These are phyloP conservation scores for Coptotermes formosanus DNA, from an alignment of 1,140 invertebrate species.

Conservation along the genomic window DNA sequence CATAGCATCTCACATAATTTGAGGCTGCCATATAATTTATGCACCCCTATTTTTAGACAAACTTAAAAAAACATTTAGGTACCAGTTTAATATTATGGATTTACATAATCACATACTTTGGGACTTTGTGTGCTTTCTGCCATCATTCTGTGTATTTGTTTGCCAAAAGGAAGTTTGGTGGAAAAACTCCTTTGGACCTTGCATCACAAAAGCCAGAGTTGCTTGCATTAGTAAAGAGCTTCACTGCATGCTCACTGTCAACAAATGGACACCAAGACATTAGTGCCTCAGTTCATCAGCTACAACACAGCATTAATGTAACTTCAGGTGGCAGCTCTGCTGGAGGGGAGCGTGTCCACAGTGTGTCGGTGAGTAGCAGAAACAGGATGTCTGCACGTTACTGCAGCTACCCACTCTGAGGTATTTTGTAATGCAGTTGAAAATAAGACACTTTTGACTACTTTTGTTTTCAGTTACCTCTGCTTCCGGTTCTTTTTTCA, in stretches of 20 bases:
- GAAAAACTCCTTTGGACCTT: constrained; percentile 54
- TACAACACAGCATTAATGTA: not conserved
- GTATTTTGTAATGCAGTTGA: too few relatives aligned
- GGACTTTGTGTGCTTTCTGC: not conserved
- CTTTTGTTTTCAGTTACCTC: too few relatives aligned
- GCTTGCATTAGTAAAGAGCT: constrained; percentile 47
- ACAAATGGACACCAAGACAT: not conserved
- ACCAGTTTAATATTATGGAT: not conserved
- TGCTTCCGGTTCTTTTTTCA: too few relatives aligned
- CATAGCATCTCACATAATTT: too few relatives aligned
- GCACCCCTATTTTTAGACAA: too few relatives aligned
- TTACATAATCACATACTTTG: not conserved
- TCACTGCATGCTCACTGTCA: constrained; percentile 32
- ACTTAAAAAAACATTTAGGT: not conserved
- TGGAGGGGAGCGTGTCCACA: constrained; percentile 31
- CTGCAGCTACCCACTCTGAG: too few relatives aligned
- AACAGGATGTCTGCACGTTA: too few relatives aligned
- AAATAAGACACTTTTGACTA: too few relatives aligned
- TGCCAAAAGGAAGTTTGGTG: constrained; percentile 46
- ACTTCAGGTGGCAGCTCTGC: not conserved
- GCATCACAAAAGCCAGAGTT: constrained; percentile 51
- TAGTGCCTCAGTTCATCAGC: not conserved
- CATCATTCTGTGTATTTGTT: not conserved
- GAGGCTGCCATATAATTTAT: too few relatives aligned
- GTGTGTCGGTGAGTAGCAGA: constrained; percentile 33